Percentiles rank a stretch among this genome's conserved stretches.
phyloP scores from a whole-genome alignment of 2,797 vertebrate species.

The Eleutherodactylus coqui region DNA sequence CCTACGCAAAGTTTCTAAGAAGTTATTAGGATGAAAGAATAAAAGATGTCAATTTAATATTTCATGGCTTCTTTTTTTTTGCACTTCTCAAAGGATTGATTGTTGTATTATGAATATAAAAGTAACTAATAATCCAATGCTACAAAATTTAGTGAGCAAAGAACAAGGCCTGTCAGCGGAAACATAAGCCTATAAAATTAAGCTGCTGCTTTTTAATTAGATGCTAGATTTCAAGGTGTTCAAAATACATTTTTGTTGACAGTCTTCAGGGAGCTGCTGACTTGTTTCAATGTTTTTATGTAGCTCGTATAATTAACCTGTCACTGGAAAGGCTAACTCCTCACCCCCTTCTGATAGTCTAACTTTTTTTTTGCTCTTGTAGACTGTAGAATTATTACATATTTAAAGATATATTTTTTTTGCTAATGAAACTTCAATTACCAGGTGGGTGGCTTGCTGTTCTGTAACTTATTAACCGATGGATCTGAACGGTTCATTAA shows the following conservation, averaged over 20 bases:
- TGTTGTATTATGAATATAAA: slow-evolving; percentile 67
- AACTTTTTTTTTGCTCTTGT: slow-evolving; percentile 32
- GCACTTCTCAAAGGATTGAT: slow-evolving; percentile 62
- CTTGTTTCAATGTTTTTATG: slow-evolving; percentile 63
- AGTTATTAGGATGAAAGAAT: slow-evolving; percentile 46
- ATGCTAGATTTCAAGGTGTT: slow-evolving; percentile 61
- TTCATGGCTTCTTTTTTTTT: slow-evolving; percentile 55
- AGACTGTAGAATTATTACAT: slow-evolving; percentile 32
- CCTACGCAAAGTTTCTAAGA: slow-evolving; percentile 37
- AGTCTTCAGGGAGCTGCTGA: slow-evolving; percentile 52
- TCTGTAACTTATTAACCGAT: slow-evolving; percentile 26
- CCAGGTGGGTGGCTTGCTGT: slow-evolving; percentile 15
- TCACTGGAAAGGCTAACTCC: slow-evolving; percentile 57
- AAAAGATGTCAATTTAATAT: slow-evolving; percentile 49
- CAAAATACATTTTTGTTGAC: slow-evolving; percentile 59
- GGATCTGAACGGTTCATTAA: slow-evolving; percentile 47
- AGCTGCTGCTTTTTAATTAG: slow-evolving; percentile 67
- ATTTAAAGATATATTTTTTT: slow-evolving; percentile 34
- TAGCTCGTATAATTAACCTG: slow-evolving; percentile 70
- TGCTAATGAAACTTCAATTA: slow-evolving; percentile 31
- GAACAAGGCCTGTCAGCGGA: slow-evolving; percentile 58
- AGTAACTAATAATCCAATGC: slow-evolving; percentile 61
- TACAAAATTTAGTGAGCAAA: slow-evolving; percentile 49
- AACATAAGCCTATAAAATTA: slow-evolving; percentile 61
- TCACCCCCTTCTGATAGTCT: slow-evolving; percentile 53